A percentile compares a stretch with the other conserved stretches of the same genome.
Evolutionary conservation across 2,797 vertebrate species (phyloP).

Genomic region (Zenarchopterus dispar): DNA sequence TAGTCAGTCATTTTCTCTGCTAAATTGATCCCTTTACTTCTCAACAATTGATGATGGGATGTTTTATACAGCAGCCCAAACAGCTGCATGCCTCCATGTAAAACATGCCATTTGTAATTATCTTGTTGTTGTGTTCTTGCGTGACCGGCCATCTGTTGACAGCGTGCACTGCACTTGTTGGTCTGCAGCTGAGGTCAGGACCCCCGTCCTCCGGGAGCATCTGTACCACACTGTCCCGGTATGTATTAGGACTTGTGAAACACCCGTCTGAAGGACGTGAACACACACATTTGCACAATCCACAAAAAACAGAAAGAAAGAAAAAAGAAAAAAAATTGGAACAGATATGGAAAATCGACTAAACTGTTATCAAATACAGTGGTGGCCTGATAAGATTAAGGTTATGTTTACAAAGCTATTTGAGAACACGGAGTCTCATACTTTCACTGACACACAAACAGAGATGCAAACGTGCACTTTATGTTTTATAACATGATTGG

Average conservation of each 20-base stretch:
- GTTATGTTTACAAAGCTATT: slow-evolving; percentile 47
- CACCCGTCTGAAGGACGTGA: slow-evolving; percentile 42
- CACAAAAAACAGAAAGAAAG: no score
- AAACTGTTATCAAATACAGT: slow-evolving; percentile 46
- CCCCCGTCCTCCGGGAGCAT: slow-evolving; percentile 27
- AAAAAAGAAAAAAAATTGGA: slow-evolving; percentile 35
- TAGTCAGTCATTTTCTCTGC: slow-evolving; percentile 77
- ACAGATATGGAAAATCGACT: slow-evolving; percentile 55
- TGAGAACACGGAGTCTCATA: slow-evolving; percentile 7
- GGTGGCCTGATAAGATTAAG: slow-evolving; percentile 62
- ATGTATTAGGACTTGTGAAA: slow-evolving; percentile 58
- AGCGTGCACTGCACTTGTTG: slow-evolving; percentile 57
- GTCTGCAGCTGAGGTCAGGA: slow-evolving; percentile 64
- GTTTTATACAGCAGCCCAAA: slow-evolving; percentile 52
- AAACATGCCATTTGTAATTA: slow-evolving; percentile 54
- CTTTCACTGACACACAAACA: background rate
- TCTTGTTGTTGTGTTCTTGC: slow-evolving; percentile 51
- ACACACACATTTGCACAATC: slow-evolving; percentile 51
- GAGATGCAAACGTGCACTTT: no score
- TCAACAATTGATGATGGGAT: slow-evolving; percentile 58
- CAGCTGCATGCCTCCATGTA: slow-evolving; percentile 50
- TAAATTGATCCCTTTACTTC: slow-evolving; percentile 79
- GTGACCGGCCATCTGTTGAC: slow-evolving; percentile 65
- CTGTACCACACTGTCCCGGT: slow-evolving; percentile 35
- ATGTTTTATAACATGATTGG: background rate